A percentile compares a stretch with the other conserved stretches of the same genome.
Evolutionary conservation across 2,888 invertebrate genomes (phyloP).

Genomic region (Agonopterix alstromeriana): DNA sequence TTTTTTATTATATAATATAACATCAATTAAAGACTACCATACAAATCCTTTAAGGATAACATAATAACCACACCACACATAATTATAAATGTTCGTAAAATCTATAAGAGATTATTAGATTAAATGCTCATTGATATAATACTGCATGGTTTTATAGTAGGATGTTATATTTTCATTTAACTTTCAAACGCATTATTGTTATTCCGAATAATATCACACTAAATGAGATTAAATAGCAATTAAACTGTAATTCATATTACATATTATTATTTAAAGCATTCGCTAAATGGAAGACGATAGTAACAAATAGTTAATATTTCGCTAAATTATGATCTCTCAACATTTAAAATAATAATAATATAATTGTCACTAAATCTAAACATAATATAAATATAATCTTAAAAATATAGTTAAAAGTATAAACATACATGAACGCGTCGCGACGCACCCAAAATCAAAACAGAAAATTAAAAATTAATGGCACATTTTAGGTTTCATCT

Average conservation of each 20-base stretch:
- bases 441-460: slow-evolving; percentile 55
- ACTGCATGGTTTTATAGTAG: neutral
- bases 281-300: slow-evolving; percentile 55
- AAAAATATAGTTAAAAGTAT: slow-evolving; percentile 50
- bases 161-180: neutral
- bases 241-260: slow-evolving; percentile 2
- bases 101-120: too few species aligned
- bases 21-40: too few species aligned
- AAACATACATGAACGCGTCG: slow-evolving; percentile 72
- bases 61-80: slow-evolving; percentile 6
- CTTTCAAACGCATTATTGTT: too few species aligned
- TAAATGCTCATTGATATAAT: neutral
- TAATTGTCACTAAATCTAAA: slow-evolving; percentile 2
- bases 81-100: slow-evolving; percentile 7
- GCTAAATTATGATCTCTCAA: slow-evolving; percentile 12
- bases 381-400: slow-evolving; percentile 15
- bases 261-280: slow-evolving; percentile 26
- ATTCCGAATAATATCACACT: neutral
- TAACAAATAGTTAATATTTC: slow-evolving; percentile 37
- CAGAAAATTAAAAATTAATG: neutral
- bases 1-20: too few species aligned
- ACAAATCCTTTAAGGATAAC: slow-evolving; percentile 35
- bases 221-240: neutral
- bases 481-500: neutral
- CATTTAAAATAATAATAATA: slow-evolving; percentile 17